Evolutionary conservation across 1,140 invertebrate species (phyloP), one percentile per base, ranked within the genome.

Genomic region (Drosophila pruinosa): DNA sequence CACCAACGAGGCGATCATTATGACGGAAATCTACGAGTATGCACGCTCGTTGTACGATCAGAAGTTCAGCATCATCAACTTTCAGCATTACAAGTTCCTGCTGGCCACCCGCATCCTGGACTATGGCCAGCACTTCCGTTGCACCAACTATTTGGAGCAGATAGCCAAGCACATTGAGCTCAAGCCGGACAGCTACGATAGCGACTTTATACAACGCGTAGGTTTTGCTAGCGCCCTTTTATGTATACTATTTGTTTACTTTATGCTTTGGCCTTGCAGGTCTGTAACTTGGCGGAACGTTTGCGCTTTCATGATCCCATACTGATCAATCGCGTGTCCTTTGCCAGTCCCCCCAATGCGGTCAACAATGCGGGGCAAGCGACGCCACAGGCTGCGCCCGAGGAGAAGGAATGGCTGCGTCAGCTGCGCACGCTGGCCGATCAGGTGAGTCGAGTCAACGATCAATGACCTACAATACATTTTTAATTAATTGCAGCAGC

Each of bases 21-120:
- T 97, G 89, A 99, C 97, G 0, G 97, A 99, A 92, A 96, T 98
- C 52, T 99, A 98, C 91, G 98, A 99, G 91, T 99, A 97, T 91
- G 97, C 97, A 0, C 94, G 95, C 43, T 95, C 95, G 69, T 93
- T 99, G 24, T 95, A 94, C 68, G 95, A 96, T 79, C 93, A 95
- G n/a, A 92, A 94, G 34, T 97, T 95, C 81, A 93, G 93, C 59
- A 92, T 97, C 26, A 92, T 94, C 6, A 94, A 96, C 75, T 93
- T 96, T 76, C 95, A 96, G 93, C 92, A 93, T 38, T 96, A 96
- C 90, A 96, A 97, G 92, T 94, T 95, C 79, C 83, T 96, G 54
- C 76, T 95, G 72, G 96, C 96, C 8, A 92, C 94, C 14, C 93
- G 96, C 62, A 93, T 98, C 71, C 93, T 95, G 21, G 97, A 98